Conservation (phyloP, 2,797 vertebrate genomes). For the Argyrosomus regius region DNA sequence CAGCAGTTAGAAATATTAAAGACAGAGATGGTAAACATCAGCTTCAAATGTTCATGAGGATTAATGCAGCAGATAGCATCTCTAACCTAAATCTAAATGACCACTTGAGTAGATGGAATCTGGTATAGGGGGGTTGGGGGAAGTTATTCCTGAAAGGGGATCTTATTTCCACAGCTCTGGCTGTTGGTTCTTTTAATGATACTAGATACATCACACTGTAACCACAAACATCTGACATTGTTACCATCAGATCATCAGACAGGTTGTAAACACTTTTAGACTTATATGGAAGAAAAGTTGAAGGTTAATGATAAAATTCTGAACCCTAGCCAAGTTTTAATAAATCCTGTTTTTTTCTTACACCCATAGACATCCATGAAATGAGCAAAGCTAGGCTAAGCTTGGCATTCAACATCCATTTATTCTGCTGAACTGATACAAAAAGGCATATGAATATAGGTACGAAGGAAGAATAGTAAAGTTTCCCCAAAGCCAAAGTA, state of each 20-base stretch:
- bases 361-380: neutral
- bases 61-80: neutral
- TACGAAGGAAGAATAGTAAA: constrained; percentile 4
- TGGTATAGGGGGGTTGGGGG: neutral
- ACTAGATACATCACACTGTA: too few relatives aligned
- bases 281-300: too few relatives aligned
- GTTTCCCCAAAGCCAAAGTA: constrained; percentile 23
- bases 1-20: neutral
- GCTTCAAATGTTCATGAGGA: neutral
- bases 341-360: too few relatives aligned
- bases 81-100: neutral
- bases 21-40: too few relatives aligned
- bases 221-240: too few relatives aligned
- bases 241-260: too few relatives aligned
- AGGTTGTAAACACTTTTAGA: too few relatives aligned
- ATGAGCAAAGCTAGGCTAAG: constrained; percentile 10
- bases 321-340: too few relatives aligned
- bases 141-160: too few relatives aligned
- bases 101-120: neutral
- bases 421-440: neutral
- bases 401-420: neutral
- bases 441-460: constrained; percentile 3
- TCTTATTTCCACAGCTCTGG: too few relatives aligned
- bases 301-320: too few relatives aligned
- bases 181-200: too few relatives aligned